Evolutionary conservation across 2,113 vertebrate species (phyloP), one percentile per base, ranked within the genome.

Genomic region (Elanoides forficatus): DNA sequence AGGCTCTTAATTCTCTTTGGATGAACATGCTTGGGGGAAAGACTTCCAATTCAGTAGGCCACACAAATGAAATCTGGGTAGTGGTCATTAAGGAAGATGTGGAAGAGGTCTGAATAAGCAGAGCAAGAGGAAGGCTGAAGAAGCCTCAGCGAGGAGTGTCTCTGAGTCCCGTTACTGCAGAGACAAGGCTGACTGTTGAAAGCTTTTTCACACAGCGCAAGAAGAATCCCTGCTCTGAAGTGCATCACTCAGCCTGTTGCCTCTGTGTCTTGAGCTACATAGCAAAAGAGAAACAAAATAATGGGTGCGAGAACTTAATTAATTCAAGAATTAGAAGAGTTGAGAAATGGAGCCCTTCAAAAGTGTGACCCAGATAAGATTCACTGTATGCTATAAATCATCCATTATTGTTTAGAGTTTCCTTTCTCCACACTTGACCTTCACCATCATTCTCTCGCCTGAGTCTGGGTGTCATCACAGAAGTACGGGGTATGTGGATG

Each of bases 311-410:
- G 96, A 97, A 95, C 78, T 96, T 97, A 95, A 98, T 98, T 97
- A 97, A 98, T 96, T 97, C 86, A 97, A 97, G 96, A 97, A 98
- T 98, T 97, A 96, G 89, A 82, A 85, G 91, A 94, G 58, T 43
- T 97, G 94, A 91, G 94, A 94, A 97, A 96, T 66, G 67, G 66
- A 15, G 53, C 71, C 92, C 84, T 97, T 97, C 83, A 95, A 93
- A 92, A 73, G 56, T 72, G 84, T 96, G 94, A 95, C 95, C 88
- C 74, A 93, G 95, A 96, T 95, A 96, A 95, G 92, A 95, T 66
- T 93, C 70, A 73, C 88, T 88, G 72, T 76, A 52, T 68, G 93
- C 81, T 91, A 93, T 88, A 95, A 91, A 95, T 96, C 96, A 97
- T 95, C 87, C 91, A 60, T 96, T 97, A 95, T 88, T 91, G 92